phyloP scores from a whole-genome alignment of 2,888 invertebrate genomes.

The Ypsolopha sequella region DNA sequence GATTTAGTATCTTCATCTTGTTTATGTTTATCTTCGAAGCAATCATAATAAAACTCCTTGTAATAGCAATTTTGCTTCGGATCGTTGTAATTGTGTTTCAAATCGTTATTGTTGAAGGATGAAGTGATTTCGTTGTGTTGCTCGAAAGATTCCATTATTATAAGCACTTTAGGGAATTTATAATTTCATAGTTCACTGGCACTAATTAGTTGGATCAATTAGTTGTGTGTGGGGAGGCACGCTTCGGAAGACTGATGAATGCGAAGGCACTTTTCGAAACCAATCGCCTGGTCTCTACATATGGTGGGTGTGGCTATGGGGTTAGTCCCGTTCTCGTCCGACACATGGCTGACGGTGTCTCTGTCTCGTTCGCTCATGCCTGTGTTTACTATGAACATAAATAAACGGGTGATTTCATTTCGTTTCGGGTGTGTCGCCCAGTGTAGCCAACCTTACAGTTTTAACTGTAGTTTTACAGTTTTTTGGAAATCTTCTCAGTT shows the following conservation, averaged over 20 bases:
- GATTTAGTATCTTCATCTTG: background rate
- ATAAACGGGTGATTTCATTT: conserved; percentile 60
- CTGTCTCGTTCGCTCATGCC: conserved; percentile 22
- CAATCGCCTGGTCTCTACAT: conserved; percentile 43
- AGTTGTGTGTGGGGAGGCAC: conserved; percentile 42
- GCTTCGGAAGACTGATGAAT: conserved; percentile 56
- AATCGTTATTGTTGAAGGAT: conserved; percentile 35
- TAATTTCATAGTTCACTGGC: no score
- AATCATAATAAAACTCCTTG: no score
- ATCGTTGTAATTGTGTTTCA: conserved; percentile 34
- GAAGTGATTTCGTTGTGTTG: conserved; percentile 52
- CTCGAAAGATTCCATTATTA: conserved; percentile 46
- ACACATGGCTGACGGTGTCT: conserved; percentile 10
- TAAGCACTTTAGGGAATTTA: conserved; percentile 14
- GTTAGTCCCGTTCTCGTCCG: conserved; percentile 20
- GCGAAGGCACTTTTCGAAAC: conserved; percentile 30
- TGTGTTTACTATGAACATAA: conserved; percentile 49
- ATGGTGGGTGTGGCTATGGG: conserved; percentile 43
- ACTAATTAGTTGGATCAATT: conserved; percentile 25
- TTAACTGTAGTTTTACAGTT: no score
- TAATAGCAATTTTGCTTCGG: no score
- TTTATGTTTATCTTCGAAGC: background rate
- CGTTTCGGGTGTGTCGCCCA: conserved; percentile 11
- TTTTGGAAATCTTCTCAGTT: no score
- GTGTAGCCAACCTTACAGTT: no score